phyloP scores from a whole-genome alignment of 64 coral and sea anemone genomes.

The Stichodactyla mertensii region DNA sequence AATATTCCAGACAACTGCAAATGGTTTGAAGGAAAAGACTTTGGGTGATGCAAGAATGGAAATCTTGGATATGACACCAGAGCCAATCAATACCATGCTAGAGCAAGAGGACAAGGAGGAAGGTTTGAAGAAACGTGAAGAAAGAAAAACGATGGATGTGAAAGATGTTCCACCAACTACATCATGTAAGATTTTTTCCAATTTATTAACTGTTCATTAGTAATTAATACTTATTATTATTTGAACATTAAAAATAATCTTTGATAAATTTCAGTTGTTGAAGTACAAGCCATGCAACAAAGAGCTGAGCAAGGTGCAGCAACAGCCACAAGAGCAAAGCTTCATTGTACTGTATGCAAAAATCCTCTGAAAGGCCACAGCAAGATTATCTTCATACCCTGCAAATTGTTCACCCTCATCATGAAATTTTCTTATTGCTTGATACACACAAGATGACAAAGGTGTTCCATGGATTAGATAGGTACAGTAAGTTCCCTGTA shows the following conservation, averaged over 20 bases:
- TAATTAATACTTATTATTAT: too few relatives aligned
- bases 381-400: too few relatives aligned
- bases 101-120: background rate
- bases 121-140: background rate
- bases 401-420: background rate
- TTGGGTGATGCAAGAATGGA: background rate
- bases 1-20: background rate
- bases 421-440: too few relatives aligned
- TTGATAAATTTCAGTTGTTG: too few relatives aligned
- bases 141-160: background rate
- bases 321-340: too few relatives aligned
- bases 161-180: background rate
- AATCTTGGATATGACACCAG: background rate
- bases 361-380: too few relatives aligned
- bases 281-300: too few relatives aligned
- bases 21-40: background rate
- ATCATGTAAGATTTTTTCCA: background rate
- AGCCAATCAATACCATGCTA: conserved; percentile 1
- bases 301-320: too few relatives aligned
- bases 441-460: too few relatives aligned
- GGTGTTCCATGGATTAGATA: background rate
- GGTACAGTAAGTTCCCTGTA: too few relatives aligned
- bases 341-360: too few relatives aligned
- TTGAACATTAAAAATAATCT: too few relatives aligned
- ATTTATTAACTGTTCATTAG: background rate